Conservation (phyloP, 92 coral and sea anemone genomes). For the Umimayanthus kanabou region DNA sequence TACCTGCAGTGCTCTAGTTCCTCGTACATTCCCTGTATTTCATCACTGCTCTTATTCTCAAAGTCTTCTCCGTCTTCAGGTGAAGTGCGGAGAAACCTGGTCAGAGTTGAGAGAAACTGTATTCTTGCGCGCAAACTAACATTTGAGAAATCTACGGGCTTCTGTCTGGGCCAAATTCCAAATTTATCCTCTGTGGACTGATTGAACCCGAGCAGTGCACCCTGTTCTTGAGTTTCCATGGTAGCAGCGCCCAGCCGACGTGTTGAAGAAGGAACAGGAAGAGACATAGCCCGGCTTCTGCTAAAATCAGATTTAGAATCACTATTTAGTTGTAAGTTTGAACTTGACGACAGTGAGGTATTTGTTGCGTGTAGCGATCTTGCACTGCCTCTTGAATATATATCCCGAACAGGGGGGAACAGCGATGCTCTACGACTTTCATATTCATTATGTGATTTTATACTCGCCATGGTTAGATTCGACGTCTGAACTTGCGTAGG, state of each 20-base stretch:
- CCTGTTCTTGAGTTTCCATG: neutral
- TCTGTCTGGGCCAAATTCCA: conserved; percentile 27
- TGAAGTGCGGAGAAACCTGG: conserved; percentile 1
- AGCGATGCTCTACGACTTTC: neutral
- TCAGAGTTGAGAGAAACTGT: conserved; percentile 22
- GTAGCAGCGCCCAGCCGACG: neutral
- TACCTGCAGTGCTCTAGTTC: conserved; percentile 23
- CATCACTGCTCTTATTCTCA: neutral
- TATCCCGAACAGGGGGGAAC: conserved; percentile 28
- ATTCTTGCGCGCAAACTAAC: conserved; percentile 26
- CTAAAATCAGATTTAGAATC: neutral
- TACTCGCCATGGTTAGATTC: neutral
- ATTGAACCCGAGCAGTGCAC: neutral
- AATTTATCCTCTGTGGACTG: neutral
- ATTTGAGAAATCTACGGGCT: conserved; percentile 12
- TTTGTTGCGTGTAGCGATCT: neutral
- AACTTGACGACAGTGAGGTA: conserved; percentile 8
- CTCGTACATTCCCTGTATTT: neutral
- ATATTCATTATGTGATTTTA: conserved; percentile 2
- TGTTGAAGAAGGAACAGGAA: neutral
- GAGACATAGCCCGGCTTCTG: conserved; percentile 10
- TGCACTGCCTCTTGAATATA: conserved; percentile 23
- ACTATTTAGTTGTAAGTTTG: neutral
- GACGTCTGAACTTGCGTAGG: neutral
- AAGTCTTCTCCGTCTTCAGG: neutral